Percentiles rank a stretch among this genome's conserved stretches.
Conservation (phyloP, 2,797 vertebrate genomes). For the Enteromius afrohamiltoni region DNA sequence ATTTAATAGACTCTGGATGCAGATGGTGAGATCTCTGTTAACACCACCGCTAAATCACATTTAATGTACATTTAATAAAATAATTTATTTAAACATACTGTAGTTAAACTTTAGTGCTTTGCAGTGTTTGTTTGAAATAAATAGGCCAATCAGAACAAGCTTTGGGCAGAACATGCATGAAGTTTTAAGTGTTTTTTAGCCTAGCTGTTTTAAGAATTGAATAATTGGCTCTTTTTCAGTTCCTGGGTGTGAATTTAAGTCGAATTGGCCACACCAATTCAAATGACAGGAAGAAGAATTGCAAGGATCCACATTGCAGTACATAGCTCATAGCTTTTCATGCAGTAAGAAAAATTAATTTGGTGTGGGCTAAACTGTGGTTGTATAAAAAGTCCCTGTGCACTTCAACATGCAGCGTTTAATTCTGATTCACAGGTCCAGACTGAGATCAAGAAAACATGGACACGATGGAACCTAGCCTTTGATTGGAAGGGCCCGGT, state of each 20-base stretch:
- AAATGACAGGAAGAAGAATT: no score
- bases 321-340: no score
- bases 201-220: no score
- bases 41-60: neutral
- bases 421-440: slow-evolving; percentile 78
- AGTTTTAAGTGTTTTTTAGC: neutral
- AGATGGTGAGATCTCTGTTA: neutral
- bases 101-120: neutral
- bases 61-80: neutral
- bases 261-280: no score
- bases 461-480: slow-evolving; percentile 85
- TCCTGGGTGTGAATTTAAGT: no score
- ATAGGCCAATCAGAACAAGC: neutral
- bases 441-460: slow-evolving; percentile 88
- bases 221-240: no score
- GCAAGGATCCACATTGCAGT: no score
- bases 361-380: neutral
- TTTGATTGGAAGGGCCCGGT: slow-evolving; percentile 79
- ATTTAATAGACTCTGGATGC: neutral
- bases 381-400: neutral
- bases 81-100: neutral
- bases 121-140: neutral
- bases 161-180: neutral
- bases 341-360: no score
- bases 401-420: neutral